Percentiles rank a stretch among this genome's conserved stretches.
Evolutionary conservation across 1,140 invertebrate species (phyloP).

Genomic region (Temnothorax nylanderi): DNA sequence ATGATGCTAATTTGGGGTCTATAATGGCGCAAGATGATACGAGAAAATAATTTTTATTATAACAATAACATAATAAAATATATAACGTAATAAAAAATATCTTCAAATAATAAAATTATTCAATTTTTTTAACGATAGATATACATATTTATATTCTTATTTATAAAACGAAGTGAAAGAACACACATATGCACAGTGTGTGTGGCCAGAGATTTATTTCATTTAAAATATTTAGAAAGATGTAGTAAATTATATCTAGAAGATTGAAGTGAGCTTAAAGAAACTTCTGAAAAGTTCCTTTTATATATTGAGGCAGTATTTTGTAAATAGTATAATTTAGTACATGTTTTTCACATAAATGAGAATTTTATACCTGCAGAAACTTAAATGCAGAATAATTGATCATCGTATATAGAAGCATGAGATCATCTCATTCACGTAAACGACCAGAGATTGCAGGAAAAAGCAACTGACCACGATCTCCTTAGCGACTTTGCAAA

Average conservation of each 20-base stretch:
- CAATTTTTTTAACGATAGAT: not conserved
- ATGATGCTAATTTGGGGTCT: not conserved
- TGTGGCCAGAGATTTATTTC: not conserved
- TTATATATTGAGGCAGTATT: not conserved
- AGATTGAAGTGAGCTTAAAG: not conserved
- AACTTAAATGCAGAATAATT: not conserved
- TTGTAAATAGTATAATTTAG: not conserved
- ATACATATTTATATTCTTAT: not conserved
- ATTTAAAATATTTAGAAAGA: slow-evolving; percentile 1
- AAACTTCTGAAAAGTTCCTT: not conserved
- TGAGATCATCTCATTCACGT: slow-evolving; percentile 19
- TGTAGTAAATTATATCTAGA: not conserved
- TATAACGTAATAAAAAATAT: not conserved
- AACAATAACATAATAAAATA: not conserved
- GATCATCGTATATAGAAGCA: not conserved
- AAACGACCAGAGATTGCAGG: not conserved
- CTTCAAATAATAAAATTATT: not conserved
- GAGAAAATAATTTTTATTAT: not conserved
- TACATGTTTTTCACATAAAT: not conserved
- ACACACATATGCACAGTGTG: not conserved
- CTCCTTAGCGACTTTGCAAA: not conserved
- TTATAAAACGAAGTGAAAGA: not conserved
- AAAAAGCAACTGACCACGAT: not conserved
- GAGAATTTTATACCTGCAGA: not conserved
- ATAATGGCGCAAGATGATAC: not conserved